phyloP scores from a whole-genome alignment of 2,797 vertebrate species.

The Syngnathus rostellatus region DNA sequence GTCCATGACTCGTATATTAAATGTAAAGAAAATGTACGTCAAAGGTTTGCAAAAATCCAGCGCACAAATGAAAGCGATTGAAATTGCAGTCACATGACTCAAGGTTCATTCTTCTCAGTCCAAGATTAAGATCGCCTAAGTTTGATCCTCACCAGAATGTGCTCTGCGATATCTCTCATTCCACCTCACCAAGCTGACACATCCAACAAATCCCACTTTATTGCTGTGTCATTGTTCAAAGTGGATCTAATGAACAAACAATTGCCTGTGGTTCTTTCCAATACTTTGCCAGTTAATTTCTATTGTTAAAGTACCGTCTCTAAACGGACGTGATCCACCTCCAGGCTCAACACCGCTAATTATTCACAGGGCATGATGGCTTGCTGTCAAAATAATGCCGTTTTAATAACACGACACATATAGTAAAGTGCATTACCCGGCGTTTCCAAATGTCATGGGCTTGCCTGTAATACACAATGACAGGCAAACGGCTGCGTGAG shows the following conservation, averaged over 20 bases:
- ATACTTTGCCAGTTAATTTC: slow-evolving; percentile 56
- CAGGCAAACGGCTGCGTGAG: slow-evolving; percentile 64
- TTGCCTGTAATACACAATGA: slow-evolving; percentile 60
- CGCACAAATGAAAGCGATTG: background rate
- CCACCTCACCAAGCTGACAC: slow-evolving; percentile 20
- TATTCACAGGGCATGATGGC: slow-evolving; percentile 53
- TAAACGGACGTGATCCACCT: slow-evolving; percentile 57
- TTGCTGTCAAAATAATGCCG: slow-evolving; percentile 65
- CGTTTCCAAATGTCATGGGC: slow-evolving; percentile 69
- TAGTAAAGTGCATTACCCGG: slow-evolving; percentile 58
- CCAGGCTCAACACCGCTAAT: slow-evolving; percentile 52
- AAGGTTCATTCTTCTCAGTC: slow-evolving; percentile 37
- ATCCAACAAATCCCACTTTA: slow-evolving; percentile 48
- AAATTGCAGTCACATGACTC: slow-evolving; percentile 25
- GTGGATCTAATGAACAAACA: slow-evolving; percentile 47
- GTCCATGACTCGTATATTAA: background rate
- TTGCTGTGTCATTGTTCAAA: slow-evolving; percentile 28
- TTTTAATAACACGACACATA: slow-evolving; percentile 66
- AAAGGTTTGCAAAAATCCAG: background rate
- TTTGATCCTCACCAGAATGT: slow-evolving; percentile 55
- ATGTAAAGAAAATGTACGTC: background rate
- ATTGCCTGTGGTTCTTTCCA: slow-evolving; percentile 28
- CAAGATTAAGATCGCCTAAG: slow-evolving; percentile 32
- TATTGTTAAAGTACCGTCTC: slow-evolving; percentile 51
- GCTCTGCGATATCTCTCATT: slow-evolving; percentile 50